Evolutionary conservation across 2,113 vertebrate species (phyloP).

Genomic region (Gobiocypris rarus): DNA sequence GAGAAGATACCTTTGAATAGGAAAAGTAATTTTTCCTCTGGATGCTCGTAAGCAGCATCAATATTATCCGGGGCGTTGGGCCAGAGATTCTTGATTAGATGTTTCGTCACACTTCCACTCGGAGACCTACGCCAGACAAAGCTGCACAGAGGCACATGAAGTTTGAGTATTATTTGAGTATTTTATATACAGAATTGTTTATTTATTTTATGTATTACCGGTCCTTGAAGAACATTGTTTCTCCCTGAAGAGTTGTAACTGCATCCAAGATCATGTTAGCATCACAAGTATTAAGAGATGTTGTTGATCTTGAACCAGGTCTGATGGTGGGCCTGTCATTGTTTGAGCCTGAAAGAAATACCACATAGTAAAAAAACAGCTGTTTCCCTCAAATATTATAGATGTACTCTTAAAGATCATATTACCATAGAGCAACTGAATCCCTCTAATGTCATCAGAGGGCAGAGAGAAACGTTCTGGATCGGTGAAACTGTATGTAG

Average conservation of each 20-base stretch:
- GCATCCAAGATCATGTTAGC: slow-evolving; percentile 82
- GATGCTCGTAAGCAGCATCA: slow-evolving; percentile 81
- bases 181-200: not conserved
- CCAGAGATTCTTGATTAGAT: slow-evolving; percentile 84
- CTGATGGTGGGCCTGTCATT: slow-evolving; percentile 25
- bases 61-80: slow-evolving; percentile 75
- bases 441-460: slow-evolving; percentile 86
- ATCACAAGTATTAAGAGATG: slow-evolving; percentile 79
- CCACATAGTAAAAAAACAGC: not conserved
- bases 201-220: slow-evolving; percentile 66
- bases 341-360: slow-evolving; percentile 63
- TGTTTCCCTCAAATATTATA: no score
- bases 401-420: no score
- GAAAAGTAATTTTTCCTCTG: slow-evolving; percentile 48
- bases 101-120: slow-evolving; percentile 60
- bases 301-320: slow-evolving; percentile 66
- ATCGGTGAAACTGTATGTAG: slow-evolving; percentile 79
- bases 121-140: slow-evolving; percentile 82
- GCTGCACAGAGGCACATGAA: slow-evolving; percentile 65
- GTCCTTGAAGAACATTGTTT: slow-evolving; percentile 87
- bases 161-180: not conserved
- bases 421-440: slow-evolving; percentile 73
- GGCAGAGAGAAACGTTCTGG: slow-evolving; percentile 78
- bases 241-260: slow-evolving; percentile 80
- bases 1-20: slow-evolving; percentile 69